A percentile compares a stretch with the other conserved stretches of the same genome.
phyloP scores from a whole-genome alignment of 2,888 invertebrate species.

The Dasysyrphus albostriatus region DNA sequence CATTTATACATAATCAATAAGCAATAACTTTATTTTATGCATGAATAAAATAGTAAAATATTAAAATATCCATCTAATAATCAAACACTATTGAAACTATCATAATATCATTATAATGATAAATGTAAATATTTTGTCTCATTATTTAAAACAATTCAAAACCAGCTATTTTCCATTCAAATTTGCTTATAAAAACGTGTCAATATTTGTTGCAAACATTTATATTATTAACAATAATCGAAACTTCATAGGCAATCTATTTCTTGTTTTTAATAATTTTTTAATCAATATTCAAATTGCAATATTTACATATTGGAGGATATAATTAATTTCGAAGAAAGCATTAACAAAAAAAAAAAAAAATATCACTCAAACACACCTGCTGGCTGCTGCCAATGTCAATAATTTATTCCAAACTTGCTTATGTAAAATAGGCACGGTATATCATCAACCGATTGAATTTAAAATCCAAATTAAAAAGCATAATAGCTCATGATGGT shows the following conservation, averaged over 20 bases:
- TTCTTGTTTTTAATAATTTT: neutral
- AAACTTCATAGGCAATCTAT: neutral
- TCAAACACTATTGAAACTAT: too few relatives aligned
- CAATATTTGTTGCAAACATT: neutral
- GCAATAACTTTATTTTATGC: too few relatives aligned
- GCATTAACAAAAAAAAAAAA: neutral
- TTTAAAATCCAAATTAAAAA: conserved; percentile 6
- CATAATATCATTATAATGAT: neutral
- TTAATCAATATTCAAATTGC: neutral
- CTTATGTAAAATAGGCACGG: conserved; percentile 4
- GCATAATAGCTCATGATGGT: neutral
- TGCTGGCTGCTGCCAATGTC: neutral
- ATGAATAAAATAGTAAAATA: too few relatives aligned
- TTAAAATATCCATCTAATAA: too few relatives aligned
- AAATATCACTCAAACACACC: neutral
- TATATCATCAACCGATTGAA: neutral
- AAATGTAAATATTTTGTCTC: neutral
- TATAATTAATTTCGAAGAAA: conserved; percentile 10
- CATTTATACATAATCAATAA: too few relatives aligned
- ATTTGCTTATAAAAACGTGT: neutral
- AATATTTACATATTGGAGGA: neutral
- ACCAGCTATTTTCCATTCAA: neutral
- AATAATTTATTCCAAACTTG: conserved; percentile 16
- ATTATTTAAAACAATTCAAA: neutral
- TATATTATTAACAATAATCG: neutral